Evolutionary conservation across 1,140 invertebrate species (phyloP).

Genomic region (Rhyacophila brunnea): DNA sequence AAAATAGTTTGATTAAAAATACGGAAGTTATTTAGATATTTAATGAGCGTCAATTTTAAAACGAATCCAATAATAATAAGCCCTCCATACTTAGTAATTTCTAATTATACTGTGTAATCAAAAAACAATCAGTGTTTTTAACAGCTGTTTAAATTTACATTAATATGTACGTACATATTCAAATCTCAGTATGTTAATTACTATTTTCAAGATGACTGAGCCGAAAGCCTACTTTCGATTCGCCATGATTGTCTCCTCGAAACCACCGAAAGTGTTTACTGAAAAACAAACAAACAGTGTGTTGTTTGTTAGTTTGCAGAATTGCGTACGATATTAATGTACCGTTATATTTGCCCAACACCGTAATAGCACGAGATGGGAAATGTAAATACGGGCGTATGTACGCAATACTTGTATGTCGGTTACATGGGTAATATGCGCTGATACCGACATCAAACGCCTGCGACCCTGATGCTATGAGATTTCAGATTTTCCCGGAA

Average conservation of each 20-base stretch:
- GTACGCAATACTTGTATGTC: constrained; percentile 6
- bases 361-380: background rate
- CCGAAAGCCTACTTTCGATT: too few relatives aligned
- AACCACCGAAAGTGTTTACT: constrained; percentile 12
- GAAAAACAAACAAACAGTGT: constrained; percentile 19
- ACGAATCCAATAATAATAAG: too few relatives aligned
- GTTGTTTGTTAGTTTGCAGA: constrained; percentile 24
- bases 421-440: background rate
- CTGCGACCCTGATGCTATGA: constrained; percentile 6
- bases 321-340: constrained; percentile 27
- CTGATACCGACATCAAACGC: constrained; percentile 9
- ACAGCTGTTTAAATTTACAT: too few relatives aligned
- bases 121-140: too few relatives aligned
- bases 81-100: too few relatives aligned
- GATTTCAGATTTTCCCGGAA: constrained; percentile 10
- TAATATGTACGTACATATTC: too few relatives aligned
- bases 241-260: background rate
- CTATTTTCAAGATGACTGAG: too few relatives aligned
- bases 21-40: too few relatives aligned
- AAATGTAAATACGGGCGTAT: constrained; percentile 18
- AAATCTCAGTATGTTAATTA: too few relatives aligned
- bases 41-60: too few relatives aligned
- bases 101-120: too few relatives aligned
- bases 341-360: constrained; percentile 21
- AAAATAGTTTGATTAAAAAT: too few relatives aligned